These are phyloP conservation scores for Whitmania pigra DNA, from an alignment of 1,140 invertebrate species.

Conservation along the genomic window DNA sequence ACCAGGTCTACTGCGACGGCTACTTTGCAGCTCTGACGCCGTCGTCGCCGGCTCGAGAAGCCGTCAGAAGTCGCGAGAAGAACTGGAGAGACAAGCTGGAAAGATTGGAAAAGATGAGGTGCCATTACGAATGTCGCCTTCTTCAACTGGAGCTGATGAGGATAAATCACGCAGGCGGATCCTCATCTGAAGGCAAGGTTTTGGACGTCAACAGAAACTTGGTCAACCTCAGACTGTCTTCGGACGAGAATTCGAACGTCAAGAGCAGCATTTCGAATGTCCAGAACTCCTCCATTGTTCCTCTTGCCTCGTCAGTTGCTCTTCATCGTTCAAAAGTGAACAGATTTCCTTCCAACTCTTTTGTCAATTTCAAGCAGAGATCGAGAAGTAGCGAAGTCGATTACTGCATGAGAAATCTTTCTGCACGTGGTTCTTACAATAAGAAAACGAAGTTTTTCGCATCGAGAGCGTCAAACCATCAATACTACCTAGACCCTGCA, in stretches of 20 bases:
- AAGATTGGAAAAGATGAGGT: constrained; percentile 8
- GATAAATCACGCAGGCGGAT: background rate
- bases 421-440: background rate
- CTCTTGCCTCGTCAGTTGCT: no score
- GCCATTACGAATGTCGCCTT: background rate
- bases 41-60: background rate
- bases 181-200: no score
- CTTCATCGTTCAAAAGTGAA: no score
- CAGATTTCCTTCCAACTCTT: no score
- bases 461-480: background rate
- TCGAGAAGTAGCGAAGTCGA: constrained; percentile 6
- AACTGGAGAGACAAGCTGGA: background rate
- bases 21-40: no score
- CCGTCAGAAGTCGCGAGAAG: background rate
- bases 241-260: no score
- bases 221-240: no score
- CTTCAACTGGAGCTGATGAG: background rate
- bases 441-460: background rate
- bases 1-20: no score
- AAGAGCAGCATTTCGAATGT: no score
- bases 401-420: background rate
- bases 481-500: background rate
- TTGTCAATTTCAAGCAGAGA: background rate
- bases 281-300: no score
- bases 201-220: no score